phyloP scores from a whole-genome alignment of 2,888 invertebrate species.

The Drosophila colorata region DNA sequence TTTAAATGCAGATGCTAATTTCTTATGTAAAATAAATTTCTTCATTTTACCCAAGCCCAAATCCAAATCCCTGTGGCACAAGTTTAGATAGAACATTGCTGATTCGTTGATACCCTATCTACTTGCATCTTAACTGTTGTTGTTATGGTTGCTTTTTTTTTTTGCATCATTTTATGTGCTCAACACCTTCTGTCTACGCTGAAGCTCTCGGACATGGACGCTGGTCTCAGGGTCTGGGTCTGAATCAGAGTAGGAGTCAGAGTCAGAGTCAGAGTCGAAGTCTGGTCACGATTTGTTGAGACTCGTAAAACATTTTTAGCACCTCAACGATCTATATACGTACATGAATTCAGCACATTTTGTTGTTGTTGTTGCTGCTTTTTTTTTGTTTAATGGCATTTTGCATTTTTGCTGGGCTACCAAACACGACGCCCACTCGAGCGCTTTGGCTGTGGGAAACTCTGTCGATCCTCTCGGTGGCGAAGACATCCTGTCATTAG shows the following conservation, averaged over 20 bases:
- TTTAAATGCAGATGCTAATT: too few relatives aligned
- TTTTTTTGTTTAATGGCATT: constrained; percentile 63
- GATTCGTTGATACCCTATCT: constrained; percentile 17
- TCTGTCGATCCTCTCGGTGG: constrained; percentile 20
- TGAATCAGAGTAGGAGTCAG: constrained; percentile 15
- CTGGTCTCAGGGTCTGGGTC: constrained; percentile 41
- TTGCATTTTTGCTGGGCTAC: constrained; percentile 65
- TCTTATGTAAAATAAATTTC: not conserved
- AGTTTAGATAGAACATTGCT: constrained; percentile 10
- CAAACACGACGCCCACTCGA: constrained; percentile 73
- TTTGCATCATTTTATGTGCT: constrained; percentile 61
- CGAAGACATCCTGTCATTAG: constrained; percentile 75
- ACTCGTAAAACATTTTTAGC: constrained; percentile 83
- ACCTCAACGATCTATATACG: constrained; percentile 73
- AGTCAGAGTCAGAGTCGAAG: constrained; percentile 50
- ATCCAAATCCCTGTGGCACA: too few relatives aligned
- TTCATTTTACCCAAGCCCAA: not conserved
- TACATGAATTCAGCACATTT: constrained; percentile 43
- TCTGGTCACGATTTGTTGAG: constrained; percentile 82
- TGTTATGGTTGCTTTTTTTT: constrained; percentile 20
- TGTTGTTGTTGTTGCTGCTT: constrained; percentile 12
- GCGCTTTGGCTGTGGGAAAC: constrained; percentile 63
- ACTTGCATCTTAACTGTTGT: constrained; percentile 1
- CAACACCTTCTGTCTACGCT: constrained; percentile 69
- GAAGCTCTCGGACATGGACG: constrained; percentile 28